A percentile compares a stretch with the other conserved stretches of the same genome.
These are phyloP conservation scores for Anniella stebbinsi DNA, from an alignment of 2,797 vertebrate genomes.

Conservation along the genomic window DNA sequence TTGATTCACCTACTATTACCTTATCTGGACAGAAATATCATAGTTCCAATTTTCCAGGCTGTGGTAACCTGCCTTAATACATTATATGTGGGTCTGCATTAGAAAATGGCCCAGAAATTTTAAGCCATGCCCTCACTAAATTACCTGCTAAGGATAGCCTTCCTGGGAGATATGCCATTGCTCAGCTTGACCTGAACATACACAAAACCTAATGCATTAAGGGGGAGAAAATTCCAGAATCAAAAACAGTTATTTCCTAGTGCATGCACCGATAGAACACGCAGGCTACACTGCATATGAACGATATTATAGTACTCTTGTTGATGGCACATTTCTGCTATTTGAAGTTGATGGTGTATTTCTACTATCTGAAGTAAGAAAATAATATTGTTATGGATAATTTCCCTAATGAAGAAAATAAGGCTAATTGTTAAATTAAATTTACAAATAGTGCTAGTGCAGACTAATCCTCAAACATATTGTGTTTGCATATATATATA, in stretches of 20 bases:
- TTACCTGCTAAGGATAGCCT: conserved; percentile 14
- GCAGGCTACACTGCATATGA: not conserved
- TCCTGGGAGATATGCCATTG: not conserved
- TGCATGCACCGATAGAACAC: not conserved
- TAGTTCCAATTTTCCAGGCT: too few species aligned
- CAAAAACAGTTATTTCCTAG: not conserved
- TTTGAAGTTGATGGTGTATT: not conserved
- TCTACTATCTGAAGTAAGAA: not conserved
- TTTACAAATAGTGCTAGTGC: not conserved
- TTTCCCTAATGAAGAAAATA: not conserved
- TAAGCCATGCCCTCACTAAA: conserved; percentile 45
- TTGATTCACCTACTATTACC: too few species aligned
- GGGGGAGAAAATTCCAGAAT: not conserved
- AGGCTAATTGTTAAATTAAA: not conserved
- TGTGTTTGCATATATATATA: not conserved
- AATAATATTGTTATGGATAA: not conserved
- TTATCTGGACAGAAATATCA: too few species aligned
- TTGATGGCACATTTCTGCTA: not conserved
- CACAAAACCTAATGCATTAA: conserved; percentile 3
- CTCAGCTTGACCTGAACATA: conserved; percentile 30
- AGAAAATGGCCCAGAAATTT: not conserved
- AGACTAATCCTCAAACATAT: not conserved
- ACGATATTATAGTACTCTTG: not conserved
- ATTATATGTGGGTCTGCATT: too few species aligned
- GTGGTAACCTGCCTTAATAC: too few species aligned